Percentiles rank a stretch among this genome's conserved stretches.
Conservation (phyloP, 2,797 vertebrate species). For the Enoplosus armatus region DNA sequence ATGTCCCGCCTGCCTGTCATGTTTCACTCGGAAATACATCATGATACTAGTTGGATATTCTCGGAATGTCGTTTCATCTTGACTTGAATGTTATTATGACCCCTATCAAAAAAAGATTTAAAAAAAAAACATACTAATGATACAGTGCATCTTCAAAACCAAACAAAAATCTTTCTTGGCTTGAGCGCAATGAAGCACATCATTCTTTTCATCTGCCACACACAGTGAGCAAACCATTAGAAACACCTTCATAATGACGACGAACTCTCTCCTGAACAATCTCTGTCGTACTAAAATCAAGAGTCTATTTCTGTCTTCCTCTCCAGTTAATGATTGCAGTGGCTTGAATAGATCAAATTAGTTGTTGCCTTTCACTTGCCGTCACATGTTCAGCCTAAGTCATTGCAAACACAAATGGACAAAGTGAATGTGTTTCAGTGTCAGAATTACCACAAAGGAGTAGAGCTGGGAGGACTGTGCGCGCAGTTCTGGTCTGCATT, state of each 20-base stretch:
- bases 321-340: background rate
- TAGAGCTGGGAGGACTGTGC: slow-evolving; percentile 92
- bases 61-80: no score
- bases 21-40: no score
- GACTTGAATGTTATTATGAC: no score
- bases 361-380: slow-evolving; percentile 3
- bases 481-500: slow-evolving; percentile 94
- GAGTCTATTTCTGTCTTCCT: background rate
- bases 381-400: background rate
- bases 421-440: background rate
- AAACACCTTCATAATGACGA: background rate
- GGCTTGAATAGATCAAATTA: background rate
- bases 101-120: no score
- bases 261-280: background rate
- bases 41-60: no score
- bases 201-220: slow-evolving; percentile 4
- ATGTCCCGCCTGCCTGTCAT: no score
- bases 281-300: background rate
- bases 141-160: background rate
- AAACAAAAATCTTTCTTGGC: slow-evolving; percentile 15
- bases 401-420: background rate
- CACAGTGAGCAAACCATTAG: background rate
- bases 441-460: slow-evolving; percentile 90
- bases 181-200: background rate
- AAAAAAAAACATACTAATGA: background rate